Evolutionary conservation across 2,888 invertebrate species (phyloP).

Genomic region (Pocota personata): DNA sequence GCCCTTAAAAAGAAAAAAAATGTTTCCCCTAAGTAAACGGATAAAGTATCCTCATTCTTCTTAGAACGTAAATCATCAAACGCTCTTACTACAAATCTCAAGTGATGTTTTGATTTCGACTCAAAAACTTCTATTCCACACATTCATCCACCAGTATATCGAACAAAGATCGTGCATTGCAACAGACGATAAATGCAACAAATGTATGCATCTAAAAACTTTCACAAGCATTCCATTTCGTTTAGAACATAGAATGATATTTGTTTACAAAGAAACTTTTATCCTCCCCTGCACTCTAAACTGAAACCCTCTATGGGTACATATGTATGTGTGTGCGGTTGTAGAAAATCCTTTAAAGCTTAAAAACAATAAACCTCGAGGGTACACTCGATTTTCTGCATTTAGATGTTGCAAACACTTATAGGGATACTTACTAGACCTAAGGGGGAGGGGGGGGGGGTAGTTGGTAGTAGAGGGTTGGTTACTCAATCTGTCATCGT

Average conservation of each 20-base stretch:
- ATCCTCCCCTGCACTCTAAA: neutral
- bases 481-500: constrained; percentile 68
- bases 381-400: constrained; percentile 68
- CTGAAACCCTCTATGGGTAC: neutral
- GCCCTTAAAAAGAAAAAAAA: neutral
- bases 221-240: constrained; percentile 2
- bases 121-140: neutral
- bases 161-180: neutral
- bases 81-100: constrained; percentile 6
- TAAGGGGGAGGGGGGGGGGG: neutral
- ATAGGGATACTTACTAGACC: neutral
- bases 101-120: constrained; percentile 56
- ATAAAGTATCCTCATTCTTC: constrained; percentile 1
- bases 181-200: constrained; percentile 18
- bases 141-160: neutral
- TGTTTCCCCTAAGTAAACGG: neutral
- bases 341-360: constrained; percentile 37
- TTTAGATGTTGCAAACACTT: constrained; percentile 64
- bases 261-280: constrained; percentile 42
- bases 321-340: neutral
- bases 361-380: constrained; percentile 68
- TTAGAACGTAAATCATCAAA: constrained; percentile 23
- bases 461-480: neutral
- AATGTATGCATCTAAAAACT: constrained; percentile 3
- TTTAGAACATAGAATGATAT: constrained; percentile 54